Base-by-base conservation (phyloP, 2,888 invertebrate genomes). In the Xylophagus ater region DNA sequence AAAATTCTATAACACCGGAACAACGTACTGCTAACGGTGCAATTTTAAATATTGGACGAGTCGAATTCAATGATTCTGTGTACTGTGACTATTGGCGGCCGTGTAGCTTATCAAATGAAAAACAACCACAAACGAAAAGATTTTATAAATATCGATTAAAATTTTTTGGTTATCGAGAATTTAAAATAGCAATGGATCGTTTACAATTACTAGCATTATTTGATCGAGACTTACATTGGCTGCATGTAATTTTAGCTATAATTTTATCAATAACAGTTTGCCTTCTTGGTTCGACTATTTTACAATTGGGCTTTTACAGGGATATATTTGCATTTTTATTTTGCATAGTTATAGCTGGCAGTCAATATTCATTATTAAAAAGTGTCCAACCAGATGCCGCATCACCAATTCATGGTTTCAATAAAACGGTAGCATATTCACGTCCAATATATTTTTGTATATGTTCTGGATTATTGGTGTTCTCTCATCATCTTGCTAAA, bases 341-440 rank as follows among this genome's bases (percentile, higher is more conserved):
- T 64, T 96, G 96, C 67, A 86, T 94, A 52, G 88, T 96, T n/a
- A 90, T 96, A 53, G 97, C 97, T 1, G 85, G 93, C 12, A 92
- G 94, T 55, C 98, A 98, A 64, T 99, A 97, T 65, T 94, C 93
- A 0, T 68, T 97, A 48, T 67, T 96, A 47, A 97, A 96, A 68
- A 94, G 94, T 50, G 98, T 98, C 2, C 98, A 98, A 58, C 98
- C 98, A 1, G 98, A 98, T 65, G 93, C 97, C 0, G 87, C 97
- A 0, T 97, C 97, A 3, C 97, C 98, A 0, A 93, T 94, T 25
- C 98, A 98, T 63, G 96, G 96, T 9, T 96, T 92, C 58, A 97
- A 97, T 62, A 80, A 88, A 53, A 80, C 93, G 53, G 90, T 94
- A 24, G 85, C 90, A 23, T 94, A 90, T 60, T 90, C 90, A 15